Base-by-base conservation (phyloP, 2,888 invertebrate genomes). In the Sipunculus nudus region DNA sequence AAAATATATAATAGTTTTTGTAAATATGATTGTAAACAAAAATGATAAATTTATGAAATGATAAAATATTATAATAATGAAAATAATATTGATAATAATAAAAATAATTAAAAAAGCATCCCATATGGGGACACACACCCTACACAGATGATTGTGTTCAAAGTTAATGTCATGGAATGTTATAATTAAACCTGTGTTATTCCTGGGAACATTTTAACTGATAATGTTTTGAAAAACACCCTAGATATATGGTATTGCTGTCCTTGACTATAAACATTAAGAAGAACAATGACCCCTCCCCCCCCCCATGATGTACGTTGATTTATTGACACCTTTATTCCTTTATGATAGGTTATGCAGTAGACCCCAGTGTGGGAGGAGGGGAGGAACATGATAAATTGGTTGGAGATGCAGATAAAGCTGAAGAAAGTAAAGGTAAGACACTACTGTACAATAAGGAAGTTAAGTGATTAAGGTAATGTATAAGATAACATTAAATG, bases 321-420 rank as follows among this genome's bases (percentile, higher is more conserved):
- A n/a, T n/a, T n/a, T n/a, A n/a, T n/a, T n/a, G n/a, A n/a, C n/a
- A n/a, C n/a, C n/a, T n/a, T n/a, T n/a, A n/a, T 26, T 16, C 66
- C 75, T 41, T 76, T 56, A 21, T 53, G 45, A 16, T 59, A 84
- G 85, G 96, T 2, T 96, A 94, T 86, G 98, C 98, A 0, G 82
- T 96, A 63, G 97, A 98, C 86, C 98, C 98, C 0, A 92, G 95
- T 0, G 90, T 92, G 0, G 92, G 91, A 72, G 92, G 91, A 72
- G 72, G 59, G 39, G 66, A 69, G 5, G 75, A 78, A 32, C 85
- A 86, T 5, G 85, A 84, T 67, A 76, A 60, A 41, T 38, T 87
- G 29, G 84, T 90, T 23, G 89, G 89, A 16, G 89, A 92, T 75
- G 86, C 89, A 1, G 88, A 89, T 38, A 86, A 88, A 0, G 90